Evolutionary conservation across 1,140 invertebrate genomes (phyloP).

Genomic region (Aplysia californica): DNA sequence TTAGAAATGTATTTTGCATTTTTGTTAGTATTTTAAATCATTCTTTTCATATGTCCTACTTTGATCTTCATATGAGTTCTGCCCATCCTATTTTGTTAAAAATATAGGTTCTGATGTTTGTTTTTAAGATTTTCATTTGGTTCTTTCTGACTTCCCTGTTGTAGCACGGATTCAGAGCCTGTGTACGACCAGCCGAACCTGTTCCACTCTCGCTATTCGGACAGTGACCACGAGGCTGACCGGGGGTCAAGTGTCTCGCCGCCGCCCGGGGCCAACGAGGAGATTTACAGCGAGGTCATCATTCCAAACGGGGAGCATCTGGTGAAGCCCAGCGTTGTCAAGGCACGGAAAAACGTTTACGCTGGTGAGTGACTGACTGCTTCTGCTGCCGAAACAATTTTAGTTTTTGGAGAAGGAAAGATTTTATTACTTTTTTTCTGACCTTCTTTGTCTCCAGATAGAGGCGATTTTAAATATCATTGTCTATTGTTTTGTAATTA

Average conservation of each 20-base stretch:
- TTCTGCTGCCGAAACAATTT: background rate
- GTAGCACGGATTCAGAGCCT: constrained; percentile 79
- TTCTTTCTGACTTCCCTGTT: constrained; percentile 38
- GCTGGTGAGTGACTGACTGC: constrained; percentile 59
- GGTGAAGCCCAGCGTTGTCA: constrained; percentile 71
- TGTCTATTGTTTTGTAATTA: background rate
- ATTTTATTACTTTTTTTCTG: background rate
- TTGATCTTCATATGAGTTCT: no score
- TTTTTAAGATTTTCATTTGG: no score
- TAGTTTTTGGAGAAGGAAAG: background rate
- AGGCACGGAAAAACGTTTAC: constrained; percentile 66
- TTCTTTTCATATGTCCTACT: no score
- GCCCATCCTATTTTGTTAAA: no score
- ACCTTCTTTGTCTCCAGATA: background rate
- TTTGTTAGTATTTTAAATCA: no score
- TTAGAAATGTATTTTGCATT: no score
- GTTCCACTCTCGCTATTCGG: constrained; percentile 52
- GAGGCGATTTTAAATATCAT: background rate
- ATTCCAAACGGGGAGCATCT: constrained; percentile 69
- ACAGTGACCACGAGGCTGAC: constrained; percentile 52
- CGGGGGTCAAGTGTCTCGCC: constrained; percentile 53
- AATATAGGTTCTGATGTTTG: no score
- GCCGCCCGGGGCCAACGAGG: constrained; percentile 35
- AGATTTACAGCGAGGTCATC: constrained; percentile 71
- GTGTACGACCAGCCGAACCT: constrained; percentile 76